Evolutionary conservation across 2,113 vertebrate genomes (phyloP), one percentile per base, ranked within the genome.

Genomic region (Anthoscopus minutus): DNA sequence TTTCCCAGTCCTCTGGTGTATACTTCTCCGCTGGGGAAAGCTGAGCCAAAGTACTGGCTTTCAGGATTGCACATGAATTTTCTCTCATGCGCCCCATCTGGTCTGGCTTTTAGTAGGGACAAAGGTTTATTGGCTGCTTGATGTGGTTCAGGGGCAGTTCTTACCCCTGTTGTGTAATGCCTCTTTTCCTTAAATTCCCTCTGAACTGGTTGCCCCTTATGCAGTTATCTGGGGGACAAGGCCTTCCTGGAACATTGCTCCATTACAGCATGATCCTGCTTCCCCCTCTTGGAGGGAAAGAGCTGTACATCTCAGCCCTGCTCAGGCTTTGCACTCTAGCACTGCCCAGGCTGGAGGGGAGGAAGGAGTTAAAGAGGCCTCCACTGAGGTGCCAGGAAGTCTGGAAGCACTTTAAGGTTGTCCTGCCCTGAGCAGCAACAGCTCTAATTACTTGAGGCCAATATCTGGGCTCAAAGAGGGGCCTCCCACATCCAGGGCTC

Each of bases 311-410:
- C 31, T 33, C 57, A 40, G 27, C 31, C 25, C 5, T 82, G 53
- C 50, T 18, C 14, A 28, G 11, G 38, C 38, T 74, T 53, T 81
- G 51, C 40, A 51, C 35, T 54, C 28, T n/a, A 40, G 22, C 2
- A 15, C 38, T 33, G 0, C 33, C 3, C 1, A 11, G 28, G 40
- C 71, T 56, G 62, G 24, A 76, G 81, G 92, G 35, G 19, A 96
- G 86, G 96, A 96, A 96, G 40, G 95, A 86, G 95, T 96, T 96
- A 96, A 96, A 78, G 60, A 87, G 88, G 96, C 91, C 82, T 79
- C 93, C 1, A 4, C 40, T 17, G 85, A 91, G 81, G 78, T 89
- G 92, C 87, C 74, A 30, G 74, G 82, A 95, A 92, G 92, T 96
- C 96, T 96, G 94, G 94, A 94, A 96, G 64, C 7, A 6, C 44